phyloP scores from a whole-genome alignment of 2,888 invertebrate species.

The Acanthosepion esculentum region DNA sequence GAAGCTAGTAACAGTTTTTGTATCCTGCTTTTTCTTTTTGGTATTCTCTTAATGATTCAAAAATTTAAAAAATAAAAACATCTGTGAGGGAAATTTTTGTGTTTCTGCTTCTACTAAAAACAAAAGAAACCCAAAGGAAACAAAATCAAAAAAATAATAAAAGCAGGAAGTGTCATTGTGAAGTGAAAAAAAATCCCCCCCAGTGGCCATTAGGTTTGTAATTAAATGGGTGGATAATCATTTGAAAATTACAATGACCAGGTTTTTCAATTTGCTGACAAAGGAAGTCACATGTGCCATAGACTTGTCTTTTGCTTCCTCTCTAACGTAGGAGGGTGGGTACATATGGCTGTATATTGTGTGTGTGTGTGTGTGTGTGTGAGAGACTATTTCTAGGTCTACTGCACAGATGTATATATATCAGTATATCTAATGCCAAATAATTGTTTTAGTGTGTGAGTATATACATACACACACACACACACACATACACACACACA shows the following conservation, averaged over 20 bases:
- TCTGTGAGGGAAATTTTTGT: too few species aligned
- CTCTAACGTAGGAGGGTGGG: not conserved
- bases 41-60: too few species aligned
- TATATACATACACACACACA: too few species aligned
- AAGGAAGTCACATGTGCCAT: not conserved
- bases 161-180: not conserved
- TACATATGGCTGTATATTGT: not conserved
- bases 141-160: not conserved
- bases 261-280: not conserved
- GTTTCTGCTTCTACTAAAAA: too few species aligned
- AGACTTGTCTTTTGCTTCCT: not conserved
- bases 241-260: not conserved
- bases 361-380: not conserved
- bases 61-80: too few species aligned
- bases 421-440: not conserved
- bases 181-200: not conserved
- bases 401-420: not conserved
- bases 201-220: not conserved
- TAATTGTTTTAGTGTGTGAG: not conserved
- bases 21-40: too few species aligned
- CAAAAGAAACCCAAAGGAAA: too few species aligned
- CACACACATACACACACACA: too few species aligned
- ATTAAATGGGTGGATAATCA: not conserved
- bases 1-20: too few species aligned
- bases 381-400: not conserved